These are phyloP conservation scores for Trichonephila inaurata DNA, from an alignment of 1,140 invertebrate species.

Conservation along the genomic window DNA sequence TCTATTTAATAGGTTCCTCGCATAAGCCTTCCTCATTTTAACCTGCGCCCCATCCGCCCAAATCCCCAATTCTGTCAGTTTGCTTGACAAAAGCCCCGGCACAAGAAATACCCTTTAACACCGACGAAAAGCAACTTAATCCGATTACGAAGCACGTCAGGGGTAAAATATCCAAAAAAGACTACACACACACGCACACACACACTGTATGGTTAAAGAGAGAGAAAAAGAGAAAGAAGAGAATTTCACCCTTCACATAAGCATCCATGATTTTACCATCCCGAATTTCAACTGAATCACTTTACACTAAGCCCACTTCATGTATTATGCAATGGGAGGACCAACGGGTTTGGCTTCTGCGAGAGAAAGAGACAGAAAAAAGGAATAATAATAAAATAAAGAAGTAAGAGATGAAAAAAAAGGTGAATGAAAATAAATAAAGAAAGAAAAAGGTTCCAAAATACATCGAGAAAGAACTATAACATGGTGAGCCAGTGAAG, in stretches of 20 bases:
- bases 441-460: constrained; percentile 19
- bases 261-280: constrained; percentile 29
- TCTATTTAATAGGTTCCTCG: constrained; percentile 14
- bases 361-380: constrained; percentile 7
- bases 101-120: constrained; percentile 46
- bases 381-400: not conserved
- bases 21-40: constrained; percentile 30
- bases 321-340: constrained; percentile 40
- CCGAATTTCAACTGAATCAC: constrained; percentile 39
- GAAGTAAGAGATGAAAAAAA: not conserved
- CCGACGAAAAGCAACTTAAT: constrained; percentile 30
- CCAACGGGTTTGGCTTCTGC: not conserved
- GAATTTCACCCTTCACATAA: not conserved
- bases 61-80: constrained; percentile 31
- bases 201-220: not conserved
- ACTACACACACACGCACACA: not conserved
- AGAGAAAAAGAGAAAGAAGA: too few species aligned
- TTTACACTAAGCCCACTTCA: constrained; percentile 46
- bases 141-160: constrained; percentile 35
- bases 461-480: constrained; percentile 38
- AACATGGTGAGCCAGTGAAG: not conserved
- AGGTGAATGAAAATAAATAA: constrained; percentile 32
- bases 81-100: constrained; percentile 22
- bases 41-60: not conserved
- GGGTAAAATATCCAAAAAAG: constrained; percentile 48